Base-by-base conservation (phyloP, 1,140 invertebrate genomes). In the Andrena cerasifolii region DNA sequence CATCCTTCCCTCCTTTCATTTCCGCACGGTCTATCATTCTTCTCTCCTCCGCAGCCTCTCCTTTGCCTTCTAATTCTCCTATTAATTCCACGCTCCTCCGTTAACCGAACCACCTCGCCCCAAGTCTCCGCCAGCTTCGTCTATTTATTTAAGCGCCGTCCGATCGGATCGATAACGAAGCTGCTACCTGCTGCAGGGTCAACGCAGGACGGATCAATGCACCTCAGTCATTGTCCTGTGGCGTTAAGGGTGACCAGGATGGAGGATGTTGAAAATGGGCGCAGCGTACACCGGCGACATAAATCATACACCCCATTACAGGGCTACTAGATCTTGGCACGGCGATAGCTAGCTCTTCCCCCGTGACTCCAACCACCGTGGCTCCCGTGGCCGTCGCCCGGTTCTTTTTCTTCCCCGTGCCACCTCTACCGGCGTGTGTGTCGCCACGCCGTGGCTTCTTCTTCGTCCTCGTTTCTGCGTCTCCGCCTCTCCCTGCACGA, bases 301-400 rank as follows among this genome's bases (percentile, higher is more conserved):
- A 91, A 91, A 91, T 91, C 90, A 91, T 91, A 90, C 67, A 90
- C 84, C 86, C 89, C 82, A 90, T 91, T 91, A 91, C 86, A 86
- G 88, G 70, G 86, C 86, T 88, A 89, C 86, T 89, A 90, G 90
- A 91, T 91, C 86, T 70, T 81, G 75, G 53, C 77, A 78, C 63
- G 67, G 74, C 87, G 90, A 91, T 90, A 91, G 85, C 82, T 78
- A 70, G 67, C 79, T 75, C 81, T 76, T 79, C 61, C 67, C 63
- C 61, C 47, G 65, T 70, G n/a, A n/a, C n/a, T n/a, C 62, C 71
- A n/a, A 36, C 49, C 58, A 26, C 14, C 45, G 24, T 68, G 49
- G 43, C 54, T 82, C 73, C 66, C 61, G 33, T 61, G 16, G n/a
- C 3, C 3, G 36, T n/a, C n/a, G n/a, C n/a, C 31, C 21, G 36